These are phyloP conservation scores for Physocephala rufipes DNA, from an alignment of 2,888 invertebrate species.

Conservation along the genomic window DNA sequence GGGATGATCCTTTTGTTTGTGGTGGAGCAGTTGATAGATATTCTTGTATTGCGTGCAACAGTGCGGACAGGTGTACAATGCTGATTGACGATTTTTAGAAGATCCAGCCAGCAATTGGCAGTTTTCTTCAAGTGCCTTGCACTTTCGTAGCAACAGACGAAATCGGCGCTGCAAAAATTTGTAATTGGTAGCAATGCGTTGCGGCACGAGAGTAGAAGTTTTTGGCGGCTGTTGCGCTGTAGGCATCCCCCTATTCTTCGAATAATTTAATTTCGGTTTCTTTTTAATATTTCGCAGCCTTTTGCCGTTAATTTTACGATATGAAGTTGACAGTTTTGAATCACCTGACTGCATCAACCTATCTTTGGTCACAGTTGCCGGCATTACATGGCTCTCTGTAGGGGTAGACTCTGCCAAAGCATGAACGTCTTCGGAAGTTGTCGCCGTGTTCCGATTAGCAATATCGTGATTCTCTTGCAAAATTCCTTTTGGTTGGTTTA, in stretches of 20 bases:
- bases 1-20: conserved; percentile 47
- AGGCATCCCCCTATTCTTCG: not conserved
- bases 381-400: not conserved
- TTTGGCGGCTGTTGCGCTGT: not conserved
- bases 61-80: not conserved
- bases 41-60: conserved; percentile 37
- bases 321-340: not conserved
- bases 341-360: not conserved
- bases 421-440: not conserved
- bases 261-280: not conserved
- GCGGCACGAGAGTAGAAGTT: not conserved
- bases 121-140: conserved; percentile 40
- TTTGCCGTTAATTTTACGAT: not conserved
- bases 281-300: not conserved
- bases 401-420: not conserved
- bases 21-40: conserved; percentile 48
- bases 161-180: conserved; percentile 49
- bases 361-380: not conserved
- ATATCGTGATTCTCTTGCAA: conserved; percentile 2
- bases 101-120: conserved; percentile 2
- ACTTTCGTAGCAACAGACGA: conserved; percentile 47
- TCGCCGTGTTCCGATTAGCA: not conserved
- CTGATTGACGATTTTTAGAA: conserved; percentile 17
- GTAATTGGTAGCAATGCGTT: conserved; percentile 37
- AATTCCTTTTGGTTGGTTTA: not conserved